Conservation (phyloP, 2,888 invertebrate genomes). For the Heteromyza rotundicornis region DNA sequence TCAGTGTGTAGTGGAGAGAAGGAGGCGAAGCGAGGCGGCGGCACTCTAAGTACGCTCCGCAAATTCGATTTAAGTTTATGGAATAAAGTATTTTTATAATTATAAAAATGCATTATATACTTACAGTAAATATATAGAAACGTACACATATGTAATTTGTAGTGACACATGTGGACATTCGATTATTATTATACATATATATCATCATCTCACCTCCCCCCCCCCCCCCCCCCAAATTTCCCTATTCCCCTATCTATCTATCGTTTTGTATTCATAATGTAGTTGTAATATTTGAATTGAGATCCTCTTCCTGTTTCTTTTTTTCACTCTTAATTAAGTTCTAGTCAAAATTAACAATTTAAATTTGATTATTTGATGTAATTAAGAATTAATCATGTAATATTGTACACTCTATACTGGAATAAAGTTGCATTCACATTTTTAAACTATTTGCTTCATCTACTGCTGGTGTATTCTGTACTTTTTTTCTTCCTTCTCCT, state of each 20-base stretch:
- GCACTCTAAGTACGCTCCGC: conserved; percentile 23
- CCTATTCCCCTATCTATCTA: too few relatives aligned
- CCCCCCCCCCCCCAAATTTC: too few relatives aligned
- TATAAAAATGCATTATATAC: conserved; percentile 61
- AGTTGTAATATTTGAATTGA: conserved; percentile 9
- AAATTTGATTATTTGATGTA: conserved; percentile 48
- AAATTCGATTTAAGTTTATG: conserved; percentile 4
- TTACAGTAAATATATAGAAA: conserved; percentile 45
- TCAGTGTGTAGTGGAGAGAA: background rate
- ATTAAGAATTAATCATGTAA: conserved; percentile 47
- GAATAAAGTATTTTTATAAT: conserved; percentile 58
- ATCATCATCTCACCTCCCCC: too few relatives aligned
- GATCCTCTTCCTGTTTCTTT: background rate
- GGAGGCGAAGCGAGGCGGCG: conserved; percentile 21
- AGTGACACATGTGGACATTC: conserved; percentile 26
- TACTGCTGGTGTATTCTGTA: background rate
- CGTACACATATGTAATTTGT: conserved; percentile 33
- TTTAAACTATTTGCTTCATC: conserved; percentile 37
- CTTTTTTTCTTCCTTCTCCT: conserved; percentile 8
- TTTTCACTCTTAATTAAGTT: conserved; percentile 47
- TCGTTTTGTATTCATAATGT: conserved; percentile 10
- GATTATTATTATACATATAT: background rate
- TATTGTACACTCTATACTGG: conserved; percentile 48
- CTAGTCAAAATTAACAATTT: conserved; percentile 54
- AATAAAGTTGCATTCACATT: conserved; percentile 61